Evolutionary conservation across 2,888 invertebrate genomes (phyloP).

Genomic region (Melieria omissa): DNA sequence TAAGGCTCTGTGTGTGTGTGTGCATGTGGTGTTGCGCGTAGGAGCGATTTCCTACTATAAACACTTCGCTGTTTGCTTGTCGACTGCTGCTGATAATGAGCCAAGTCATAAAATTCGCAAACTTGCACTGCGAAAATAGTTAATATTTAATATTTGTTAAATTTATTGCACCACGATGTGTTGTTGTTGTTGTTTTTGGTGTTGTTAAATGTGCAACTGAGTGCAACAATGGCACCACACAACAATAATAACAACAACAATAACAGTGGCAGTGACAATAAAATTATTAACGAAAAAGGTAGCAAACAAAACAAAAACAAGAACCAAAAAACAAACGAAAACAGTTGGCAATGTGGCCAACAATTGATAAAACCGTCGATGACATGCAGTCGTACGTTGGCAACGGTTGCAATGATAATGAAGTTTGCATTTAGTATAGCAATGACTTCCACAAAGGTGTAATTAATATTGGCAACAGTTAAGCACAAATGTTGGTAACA

Average conservation of each 20-base stretch:
- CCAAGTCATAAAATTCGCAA: constrained; percentile 44
- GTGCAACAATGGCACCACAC: background rate
- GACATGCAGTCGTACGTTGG: too few species aligned
- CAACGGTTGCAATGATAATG: too few species aligned
- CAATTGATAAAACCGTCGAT: too few species aligned
- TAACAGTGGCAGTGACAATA: background rate
- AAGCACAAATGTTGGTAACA: too few species aligned
- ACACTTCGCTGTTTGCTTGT: constrained; percentile 30
- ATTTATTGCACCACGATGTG: constrained; percentile 50
- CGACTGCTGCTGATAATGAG: constrained; percentile 25
- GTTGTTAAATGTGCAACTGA: constrained; percentile 19
- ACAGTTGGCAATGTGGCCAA: background rate
- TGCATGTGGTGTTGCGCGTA: background rate
- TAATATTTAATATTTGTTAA: constrained; percentile 55
- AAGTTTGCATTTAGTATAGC: too few species aligned
- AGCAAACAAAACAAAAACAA: background rate
- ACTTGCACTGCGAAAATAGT: constrained; percentile 38
- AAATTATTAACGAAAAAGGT: constrained; percentile 9
- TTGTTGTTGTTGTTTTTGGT: constrained; percentile 12
- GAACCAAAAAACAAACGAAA: background rate
- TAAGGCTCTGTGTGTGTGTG: background rate
- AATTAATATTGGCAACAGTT: too few species aligned
- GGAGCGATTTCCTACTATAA: background rate
- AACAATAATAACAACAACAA: too few species aligned
- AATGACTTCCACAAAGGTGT: too few species aligned